Evolutionary conservation across 2,113 vertebrate genomes (phyloP).

Genomic region (Pangasianodon gigas): DNA sequence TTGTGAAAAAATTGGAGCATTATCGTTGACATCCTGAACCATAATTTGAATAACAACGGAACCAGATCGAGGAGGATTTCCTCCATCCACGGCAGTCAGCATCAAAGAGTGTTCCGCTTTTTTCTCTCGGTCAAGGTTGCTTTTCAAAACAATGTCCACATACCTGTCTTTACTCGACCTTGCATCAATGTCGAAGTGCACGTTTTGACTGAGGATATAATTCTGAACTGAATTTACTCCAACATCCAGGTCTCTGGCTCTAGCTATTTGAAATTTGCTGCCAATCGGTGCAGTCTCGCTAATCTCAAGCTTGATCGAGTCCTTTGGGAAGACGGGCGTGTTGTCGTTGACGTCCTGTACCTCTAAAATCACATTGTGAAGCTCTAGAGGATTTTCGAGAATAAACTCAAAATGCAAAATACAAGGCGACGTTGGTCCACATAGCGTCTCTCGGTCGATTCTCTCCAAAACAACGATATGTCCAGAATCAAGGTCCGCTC

Average conservation of each 20-base stretch:
- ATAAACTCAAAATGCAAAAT: conserved; percentile 57
- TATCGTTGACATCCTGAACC: conserved; percentile 56
- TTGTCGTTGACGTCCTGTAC: conserved; percentile 61
- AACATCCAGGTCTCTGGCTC: conserved; percentile 55
- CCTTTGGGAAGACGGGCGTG: conserved; percentile 45
- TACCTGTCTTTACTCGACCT: conserved; percentile 45
- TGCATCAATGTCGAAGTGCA: conserved; percentile 49
- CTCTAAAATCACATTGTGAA: conserved; percentile 54
- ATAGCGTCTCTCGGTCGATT: conserved; percentile 57
- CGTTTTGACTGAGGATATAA: conserved; percentile 50
- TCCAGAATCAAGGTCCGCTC: conserved; percentile 61
- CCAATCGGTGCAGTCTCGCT: conserved; percentile 35
- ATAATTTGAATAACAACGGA: conserved; percentile 56
- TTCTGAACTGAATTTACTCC: conserved; percentile 55
- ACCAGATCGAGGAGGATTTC: conserved; percentile 64
- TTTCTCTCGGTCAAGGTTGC: conserved; percentile 54
- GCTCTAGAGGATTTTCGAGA: conserved; percentile 60
- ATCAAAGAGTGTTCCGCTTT: conserved; percentile 48
- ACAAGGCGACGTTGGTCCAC: conserved; percentile 41
- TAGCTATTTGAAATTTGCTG: conserved; percentile 51
- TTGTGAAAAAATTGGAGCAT: conserved; percentile 51
- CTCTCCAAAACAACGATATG: conserved; percentile 59
- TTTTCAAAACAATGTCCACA: conserved; percentile 56
- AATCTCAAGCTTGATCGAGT: conserved; percentile 57
- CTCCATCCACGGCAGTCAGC: conserved; percentile 68